Evolutionary conservation across 2,888 invertebrate species (phyloP).

Genomic region (Rhogogaster chlorosoma): DNA sequence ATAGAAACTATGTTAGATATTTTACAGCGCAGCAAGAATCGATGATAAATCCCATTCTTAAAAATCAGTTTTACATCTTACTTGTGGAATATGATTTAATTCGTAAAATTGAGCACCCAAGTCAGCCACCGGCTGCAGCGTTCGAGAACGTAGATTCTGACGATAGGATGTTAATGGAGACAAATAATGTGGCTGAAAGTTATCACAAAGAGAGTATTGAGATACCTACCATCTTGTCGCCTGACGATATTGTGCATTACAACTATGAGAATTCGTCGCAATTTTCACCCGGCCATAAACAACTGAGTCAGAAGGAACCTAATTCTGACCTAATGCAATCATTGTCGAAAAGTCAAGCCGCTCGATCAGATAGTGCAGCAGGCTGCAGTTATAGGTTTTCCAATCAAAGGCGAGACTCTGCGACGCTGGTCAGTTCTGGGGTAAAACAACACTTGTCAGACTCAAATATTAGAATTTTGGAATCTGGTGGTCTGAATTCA

Average conservation of each 20-base stretch:
- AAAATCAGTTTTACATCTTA: not conserved
- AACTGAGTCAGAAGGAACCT: not conserved
- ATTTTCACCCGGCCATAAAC: not conserved
- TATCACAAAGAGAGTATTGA: not conserved
- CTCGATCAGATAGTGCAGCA: not conserved
- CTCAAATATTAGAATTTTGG: not conserved
- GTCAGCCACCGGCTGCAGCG: not conserved
- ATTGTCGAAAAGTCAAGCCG: not conserved
- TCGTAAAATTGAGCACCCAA: not conserved
- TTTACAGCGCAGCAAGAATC: not conserved
- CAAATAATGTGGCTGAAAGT: not conserved
- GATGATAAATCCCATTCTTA: constrained; percentile 3
- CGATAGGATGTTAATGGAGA: not conserved
- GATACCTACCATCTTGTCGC: constrained; percentile 23
- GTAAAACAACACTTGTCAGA: not conserved
- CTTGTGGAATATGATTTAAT: not conserved
- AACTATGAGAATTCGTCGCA: not conserved
- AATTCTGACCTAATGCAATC: not conserved
- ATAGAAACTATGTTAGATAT: constrained; percentile 55
- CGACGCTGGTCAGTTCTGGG: not conserved
- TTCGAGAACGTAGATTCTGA: not conserved
- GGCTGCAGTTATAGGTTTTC: not conserved
- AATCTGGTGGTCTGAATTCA: not conserved
- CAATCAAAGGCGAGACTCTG: not conserved
- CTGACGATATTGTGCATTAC: not conserved